Conservation (phyloP, 2,888 invertebrate species). For the Noctuana brunneofusca region DNA sequence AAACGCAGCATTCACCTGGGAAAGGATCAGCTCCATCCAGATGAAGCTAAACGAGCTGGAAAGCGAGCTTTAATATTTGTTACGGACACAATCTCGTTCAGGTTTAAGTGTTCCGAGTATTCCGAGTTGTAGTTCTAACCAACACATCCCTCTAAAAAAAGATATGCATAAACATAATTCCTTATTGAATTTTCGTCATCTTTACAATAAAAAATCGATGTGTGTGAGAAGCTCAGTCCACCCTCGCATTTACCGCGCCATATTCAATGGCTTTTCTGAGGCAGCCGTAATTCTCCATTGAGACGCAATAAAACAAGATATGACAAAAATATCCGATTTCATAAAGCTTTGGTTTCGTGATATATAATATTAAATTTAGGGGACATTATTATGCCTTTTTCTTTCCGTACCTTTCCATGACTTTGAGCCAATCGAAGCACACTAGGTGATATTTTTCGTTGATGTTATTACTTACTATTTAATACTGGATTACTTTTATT, state of each 20-base stretch:
- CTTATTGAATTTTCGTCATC: slow-evolving; percentile 24
- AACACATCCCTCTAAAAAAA: too few species aligned
- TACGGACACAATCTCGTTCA: too few species aligned
- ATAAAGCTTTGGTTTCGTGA: slow-evolving; percentile 81
- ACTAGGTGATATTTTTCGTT: slow-evolving; percentile 24
- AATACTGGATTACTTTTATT: too few species aligned
- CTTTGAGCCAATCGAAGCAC: slow-evolving; percentile 38
- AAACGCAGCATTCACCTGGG: too few species aligned
- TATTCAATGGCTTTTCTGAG: slow-evolving; percentile 64
- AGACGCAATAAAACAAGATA: slow-evolving; percentile 79
- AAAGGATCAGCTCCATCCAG: too few species aligned
- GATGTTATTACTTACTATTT: not conserved
- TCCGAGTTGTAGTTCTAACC: too few species aligned
- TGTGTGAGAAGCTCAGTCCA: slow-evolving; percentile 42
- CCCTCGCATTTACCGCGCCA: slow-evolving; percentile 58
- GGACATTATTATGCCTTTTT: slow-evolving; percentile 76
- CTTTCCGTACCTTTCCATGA: slow-evolving; percentile 61
- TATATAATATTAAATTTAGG: slow-evolving; percentile 80
- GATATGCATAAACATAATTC: slow-evolving; percentile 18
- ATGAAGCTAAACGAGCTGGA: too few species aligned
- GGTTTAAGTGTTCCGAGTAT: too few species aligned
- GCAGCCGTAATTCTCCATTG: slow-evolving; percentile 69
- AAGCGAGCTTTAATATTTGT: too few species aligned
- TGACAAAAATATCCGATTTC: slow-evolving; percentile 83
- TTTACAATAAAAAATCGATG: slow-evolving; percentile 18